Evolutionary conservation across 1,140 invertebrate genomes (phyloP), one percentile per base, ranked within the genome.

Genomic region (Diplogasteroides magnus): DNA sequence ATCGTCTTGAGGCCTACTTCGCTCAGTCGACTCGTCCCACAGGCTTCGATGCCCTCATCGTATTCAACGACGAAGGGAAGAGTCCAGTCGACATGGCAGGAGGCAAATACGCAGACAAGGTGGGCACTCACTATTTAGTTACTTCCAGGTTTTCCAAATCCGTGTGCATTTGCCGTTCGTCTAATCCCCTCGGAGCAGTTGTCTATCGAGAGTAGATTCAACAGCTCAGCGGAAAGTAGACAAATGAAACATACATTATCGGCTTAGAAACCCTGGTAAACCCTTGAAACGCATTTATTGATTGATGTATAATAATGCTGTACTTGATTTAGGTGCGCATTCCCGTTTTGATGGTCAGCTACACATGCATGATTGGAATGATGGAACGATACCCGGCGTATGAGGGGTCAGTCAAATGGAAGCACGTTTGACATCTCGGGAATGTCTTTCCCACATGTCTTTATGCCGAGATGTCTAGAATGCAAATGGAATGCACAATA

Each of bases 311-410:
- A 48, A 48, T 19, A 56, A 31, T 28, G 59, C 57, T 31, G 55
- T 58, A 31, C 57, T 67, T 60, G 55, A 31, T 31, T 27, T 55
- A 72, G 25, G 70, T 82, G 25, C 64, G 65, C 13, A 80, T 82
- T 58, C 80, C 80, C 11, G 76, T 83, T 27, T 66, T 83, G n/a
- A 82, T 82, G 80, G 71, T 82, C 26, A 72, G 67, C 59, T 78
- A 81, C 64, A 73, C 32, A 15, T 81, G 80, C 29, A 82, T 78
- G 77, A 32, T 67, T 31, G 72, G 67, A 13, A 72, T 82, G 2
- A 31, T 76, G 29, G 62, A 71, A 13, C 69, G 77, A 25, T 82
- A 81, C 63, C 66, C 62, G 19, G 70, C 78, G 23, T 32, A 70
- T n/a, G 55, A 73, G 19, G 78, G 78, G 78, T 82, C 26, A 56